Percentiles rank a stretch among this genome's conserved stretches.
Conservation (phyloP, 2,888 invertebrate species). For the Crematogaster levior region DNA sequence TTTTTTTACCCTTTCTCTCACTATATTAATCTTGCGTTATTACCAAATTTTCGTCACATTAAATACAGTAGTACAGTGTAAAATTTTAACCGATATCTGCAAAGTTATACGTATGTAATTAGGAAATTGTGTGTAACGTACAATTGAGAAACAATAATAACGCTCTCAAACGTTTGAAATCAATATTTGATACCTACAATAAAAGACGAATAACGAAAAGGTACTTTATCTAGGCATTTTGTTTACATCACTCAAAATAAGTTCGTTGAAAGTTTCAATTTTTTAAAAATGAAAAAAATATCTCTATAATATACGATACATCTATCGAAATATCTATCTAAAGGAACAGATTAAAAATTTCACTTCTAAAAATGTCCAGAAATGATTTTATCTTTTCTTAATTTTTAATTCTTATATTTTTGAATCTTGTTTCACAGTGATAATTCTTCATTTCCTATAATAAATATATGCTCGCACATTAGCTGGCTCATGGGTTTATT, state of each 20-base stretch:
- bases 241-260: neutral
- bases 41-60: neutral
- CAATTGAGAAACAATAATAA: too few relatives aligned
- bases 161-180: neutral
- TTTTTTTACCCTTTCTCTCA: neutral
- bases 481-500: constrained; percentile 15
- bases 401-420: too few relatives aligned
- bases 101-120: neutral
- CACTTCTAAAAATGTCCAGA: too few relatives aligned
- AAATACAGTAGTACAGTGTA: too few relatives aligned
- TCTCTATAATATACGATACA: too few relatives aligned
- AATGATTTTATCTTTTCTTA: too few relatives aligned
- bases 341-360: too few relatives aligned
- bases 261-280: too few relatives aligned
- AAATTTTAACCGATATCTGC: neutral
- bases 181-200: neutral
- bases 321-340: too few relatives aligned
- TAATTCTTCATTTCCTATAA: too few relatives aligned
- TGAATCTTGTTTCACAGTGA: neutral
- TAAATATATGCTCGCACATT: neutral
- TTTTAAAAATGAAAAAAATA: too few relatives aligned
- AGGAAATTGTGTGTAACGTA: neutral
- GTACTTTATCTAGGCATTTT: too few relatives aligned
- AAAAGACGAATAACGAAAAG: neutral
- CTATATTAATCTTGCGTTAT: neutral